A percentile compares a stretch with the other conserved stretches of the same genome.
These are phyloP conservation scores for Euthynnus affinis DNA, from an alignment of 2,797 vertebrate genomes.

Conservation along the genomic window DNA sequence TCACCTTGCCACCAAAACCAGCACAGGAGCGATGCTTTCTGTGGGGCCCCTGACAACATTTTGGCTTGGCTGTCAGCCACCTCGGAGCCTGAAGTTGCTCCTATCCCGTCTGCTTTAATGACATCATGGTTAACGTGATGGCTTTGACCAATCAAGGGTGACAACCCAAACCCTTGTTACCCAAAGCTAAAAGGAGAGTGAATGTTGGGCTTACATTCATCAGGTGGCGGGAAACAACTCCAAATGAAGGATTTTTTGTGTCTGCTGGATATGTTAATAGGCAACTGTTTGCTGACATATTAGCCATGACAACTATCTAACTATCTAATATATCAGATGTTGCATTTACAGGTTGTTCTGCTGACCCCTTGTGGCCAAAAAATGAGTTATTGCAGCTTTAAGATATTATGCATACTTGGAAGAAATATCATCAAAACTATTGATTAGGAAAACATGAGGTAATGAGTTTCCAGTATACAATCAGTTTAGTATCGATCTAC, in stretches of 20 bases:
- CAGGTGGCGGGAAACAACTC: neutral
- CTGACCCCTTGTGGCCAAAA: neutral
- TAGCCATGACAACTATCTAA: neutral
- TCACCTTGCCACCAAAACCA: constrained; percentile 32
- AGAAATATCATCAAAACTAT: neutral
- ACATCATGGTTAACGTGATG: neutral
- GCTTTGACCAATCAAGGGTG: neutral
- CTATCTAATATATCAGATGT: neutral
- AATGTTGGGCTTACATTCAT: neutral
- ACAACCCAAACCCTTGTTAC: neutral
- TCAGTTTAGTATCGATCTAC: neutral
- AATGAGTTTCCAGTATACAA: neutral
- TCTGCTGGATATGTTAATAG: neutral
- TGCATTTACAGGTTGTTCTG: constrained; percentile 18
- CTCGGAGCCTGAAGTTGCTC: constrained; percentile 11
- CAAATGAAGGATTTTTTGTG: neutral
- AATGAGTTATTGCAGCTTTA: constrained; percentile 1
- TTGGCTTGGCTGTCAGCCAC: constrained; percentile 24
- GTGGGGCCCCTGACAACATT: constrained; percentile 14
- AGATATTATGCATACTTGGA: neutral
- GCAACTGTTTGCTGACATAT: neutral
- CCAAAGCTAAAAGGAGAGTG: neutral
- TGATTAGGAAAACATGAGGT: neutral
- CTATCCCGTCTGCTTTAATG: constrained; percentile 22
- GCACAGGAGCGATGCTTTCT: constrained; percentile 29